Conservation (phyloP, 2,113 vertebrate species). For the Gadus chalcogrammus region DNA sequence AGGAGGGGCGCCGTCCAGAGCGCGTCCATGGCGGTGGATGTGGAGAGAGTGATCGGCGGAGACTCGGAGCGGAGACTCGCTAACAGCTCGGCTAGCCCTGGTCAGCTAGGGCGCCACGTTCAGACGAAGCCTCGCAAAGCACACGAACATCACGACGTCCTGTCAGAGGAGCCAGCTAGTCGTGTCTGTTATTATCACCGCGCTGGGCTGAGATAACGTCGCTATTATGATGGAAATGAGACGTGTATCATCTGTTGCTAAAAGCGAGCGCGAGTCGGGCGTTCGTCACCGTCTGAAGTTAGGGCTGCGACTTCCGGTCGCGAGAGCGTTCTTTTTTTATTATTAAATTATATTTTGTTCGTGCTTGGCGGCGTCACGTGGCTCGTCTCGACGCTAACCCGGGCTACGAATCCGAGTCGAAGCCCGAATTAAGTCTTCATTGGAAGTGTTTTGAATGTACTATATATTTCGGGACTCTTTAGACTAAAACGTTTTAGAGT, state of each 20-base stretch:
- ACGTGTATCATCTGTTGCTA: slow-evolving; percentile 62
- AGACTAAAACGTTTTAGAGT: too few species aligned
- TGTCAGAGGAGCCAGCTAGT: too few species aligned
- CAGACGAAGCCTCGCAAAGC: slow-evolving; percentile 18
- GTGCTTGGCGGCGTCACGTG: too few species aligned
- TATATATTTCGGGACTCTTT: too few species aligned
- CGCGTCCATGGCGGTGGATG: slow-evolving; percentile 62
- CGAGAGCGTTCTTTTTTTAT: slow-evolving; percentile 3
- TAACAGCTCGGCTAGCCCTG: too few species aligned
- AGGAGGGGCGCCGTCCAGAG: slow-evolving; percentile 70
- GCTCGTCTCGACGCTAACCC: too few species aligned
- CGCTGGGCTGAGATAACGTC: too few species aligned
- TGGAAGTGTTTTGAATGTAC: too few species aligned
- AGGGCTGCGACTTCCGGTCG: slow-evolving; percentile 46
- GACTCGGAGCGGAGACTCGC: slow-evolving; percentile 30
- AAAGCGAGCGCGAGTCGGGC: slow-evolving; percentile 58
- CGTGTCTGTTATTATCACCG: too few species aligned
- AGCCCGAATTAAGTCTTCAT: too few species aligned
- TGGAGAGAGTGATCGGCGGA: slow-evolving; percentile 8
- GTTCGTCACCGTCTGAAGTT: slow-evolving; percentile 37
- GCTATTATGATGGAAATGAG: slow-evolving; percentile 14
- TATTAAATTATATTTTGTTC: not conserved
- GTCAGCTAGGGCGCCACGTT: too few species aligned
- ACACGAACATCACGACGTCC: slow-evolving; percentile 41
- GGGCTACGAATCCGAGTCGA: too few species aligned